Evolutionary conservation across 2,113 vertebrate genomes (phyloP).

Genomic region (Elachura formosa): DNA sequence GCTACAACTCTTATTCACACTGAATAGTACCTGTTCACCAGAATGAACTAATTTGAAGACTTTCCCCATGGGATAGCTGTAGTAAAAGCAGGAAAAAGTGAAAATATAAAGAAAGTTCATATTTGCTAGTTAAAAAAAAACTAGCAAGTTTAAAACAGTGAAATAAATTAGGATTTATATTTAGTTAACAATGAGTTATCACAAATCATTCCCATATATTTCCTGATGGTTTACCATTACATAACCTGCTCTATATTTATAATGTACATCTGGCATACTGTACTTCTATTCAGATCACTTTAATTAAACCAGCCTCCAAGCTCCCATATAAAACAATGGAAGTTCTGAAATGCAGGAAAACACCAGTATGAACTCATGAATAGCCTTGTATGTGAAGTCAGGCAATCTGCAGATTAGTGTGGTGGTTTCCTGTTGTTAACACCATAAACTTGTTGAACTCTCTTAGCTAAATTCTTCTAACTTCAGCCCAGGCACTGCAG

Average conservation of each 20-base stretch:
- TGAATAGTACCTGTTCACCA: conserved; percentile 29
- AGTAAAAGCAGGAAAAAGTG: conserved; percentile 50
- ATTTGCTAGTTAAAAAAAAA: conserved; percentile 52
- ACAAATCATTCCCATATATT: conserved; percentile 68
- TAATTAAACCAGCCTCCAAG: conserved; percentile 77
- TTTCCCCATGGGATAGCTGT: conserved; percentile 57
- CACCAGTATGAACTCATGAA: conserved; percentile 18
- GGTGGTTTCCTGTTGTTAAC: conserved; percentile 40
- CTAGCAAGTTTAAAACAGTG: conserved; percentile 56
- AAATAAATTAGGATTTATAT: conserved; percentile 76
- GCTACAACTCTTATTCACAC: neutral
- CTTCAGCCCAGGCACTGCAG: neutral
- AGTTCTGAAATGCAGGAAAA: conserved; percentile 43
- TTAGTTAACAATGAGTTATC: conserved; percentile 73
- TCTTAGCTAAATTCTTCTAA: neutral
- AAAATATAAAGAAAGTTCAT: conserved; percentile 67
- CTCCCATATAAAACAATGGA: conserved; percentile 67
- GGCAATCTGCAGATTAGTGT: conserved; percentile 3
- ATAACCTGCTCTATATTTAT: conserved; percentile 73
- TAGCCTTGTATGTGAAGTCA: conserved; percentile 23
- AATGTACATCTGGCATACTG: conserved; percentile 73
- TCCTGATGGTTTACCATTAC: conserved; percentile 74
- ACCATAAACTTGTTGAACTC: neutral
- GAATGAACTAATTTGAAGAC: conserved; percentile 63
- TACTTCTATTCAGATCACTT: conserved; percentile 71